Evolutionary conservation across 2,888 invertebrate genomes (phyloP), one percentile per base, ranked within the genome.

Genomic region (Netelia fuscicornis): DNA sequence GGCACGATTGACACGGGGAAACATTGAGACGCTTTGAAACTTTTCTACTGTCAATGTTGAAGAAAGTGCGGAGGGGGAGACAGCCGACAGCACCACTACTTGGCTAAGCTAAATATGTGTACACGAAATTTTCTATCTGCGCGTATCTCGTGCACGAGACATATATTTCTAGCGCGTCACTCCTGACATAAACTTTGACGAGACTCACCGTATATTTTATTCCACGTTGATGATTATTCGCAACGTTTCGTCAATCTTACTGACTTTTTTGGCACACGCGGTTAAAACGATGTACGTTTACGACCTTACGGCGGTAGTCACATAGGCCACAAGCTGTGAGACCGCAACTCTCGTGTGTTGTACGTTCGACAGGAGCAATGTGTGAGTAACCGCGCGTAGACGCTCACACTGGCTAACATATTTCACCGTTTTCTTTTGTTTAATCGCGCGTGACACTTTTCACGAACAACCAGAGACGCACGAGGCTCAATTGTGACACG

Each of bases 331-430:
- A 58, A 58, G 17, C 17, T 20, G 58, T 10, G 58, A 17, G 58
- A 17, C 56, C 58, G 58, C 17, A 58, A 20, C 58, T 58, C 20
- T 56, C 58, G 48, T 11, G 48, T 48, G 48, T 48, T 48, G 48
- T 48, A 48, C 48, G 48, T 13, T 13, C 48, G 48, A 48, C 48
- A 48, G 48, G 48, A 48, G 48, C 56, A 58, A 20, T 58, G 58
- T 58, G 20, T 58, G 58, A 20, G 17, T 17, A 77, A 68, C 64
- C 77, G 84, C 76, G 84, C 88, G 87, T 86, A 88, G 90, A 89
- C 90, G 90, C 90, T 87, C 88, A 88, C 88, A 77, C 87, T 82
- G 87, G 81, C 65, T 84, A 88, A 89, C 90, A 90, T 90, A 89
- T 90, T 90, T 90, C 71, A 81, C 76, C 72, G 64, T 60, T 54